These are phyloP conservation scores for Ditula angustiorana DNA, from an alignment of 2,888 invertebrate genomes.

Conservation along the genomic window DNA sequence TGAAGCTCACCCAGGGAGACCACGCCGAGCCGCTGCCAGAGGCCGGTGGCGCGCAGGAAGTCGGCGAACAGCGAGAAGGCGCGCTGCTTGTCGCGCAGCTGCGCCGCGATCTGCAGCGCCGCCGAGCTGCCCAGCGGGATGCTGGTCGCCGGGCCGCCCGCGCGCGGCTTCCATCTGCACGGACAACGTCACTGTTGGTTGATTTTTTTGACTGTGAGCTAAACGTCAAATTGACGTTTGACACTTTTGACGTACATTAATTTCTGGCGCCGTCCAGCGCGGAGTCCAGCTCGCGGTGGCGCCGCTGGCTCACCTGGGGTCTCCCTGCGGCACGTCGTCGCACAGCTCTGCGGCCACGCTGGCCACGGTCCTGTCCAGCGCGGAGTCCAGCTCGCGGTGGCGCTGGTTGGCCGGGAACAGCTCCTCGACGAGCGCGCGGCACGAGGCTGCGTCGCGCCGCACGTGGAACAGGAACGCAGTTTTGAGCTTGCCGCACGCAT, in stretches of 20 bases:
- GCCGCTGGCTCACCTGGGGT: slow-evolving; percentile 85
- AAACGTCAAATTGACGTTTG: too few species aligned
- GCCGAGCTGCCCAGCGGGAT: slow-evolving; percentile 89
- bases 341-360: slow-evolving; percentile 90
- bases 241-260: too few species aligned
- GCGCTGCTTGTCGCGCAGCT: slow-evolving; percentile 94
- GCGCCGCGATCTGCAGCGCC: slow-evolving; percentile 93
- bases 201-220: neutral
- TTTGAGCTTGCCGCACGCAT: slow-evolving; percentile 85
- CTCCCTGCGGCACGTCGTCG: slow-evolving; percentile 95
- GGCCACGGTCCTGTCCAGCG: slow-evolving; percentile 70
- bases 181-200: neutral
- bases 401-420: slow-evolving; percentile 61
- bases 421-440: slow-evolving; percentile 56
- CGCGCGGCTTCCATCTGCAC: slow-evolving; percentile 68
- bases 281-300: slow-evolving; percentile 43
- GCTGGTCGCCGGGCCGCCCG: slow-evolving; percentile 55
- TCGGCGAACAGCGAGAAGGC: slow-evolving; percentile 91
- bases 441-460: slow-evolving; percentile 76
- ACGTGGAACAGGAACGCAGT: slow-evolving; percentile 92
- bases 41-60: slow-evolving; percentile 89
- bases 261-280: slow-evolving; percentile 71
- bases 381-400: slow-evolving; percentile 60
- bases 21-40: slow-evolving; percentile 87
- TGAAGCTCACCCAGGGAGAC: slow-evolving; percentile 58